These are phyloP conservation scores for Portunus trituberculatus DNA, from an alignment of 1,140 invertebrate genomes.

Conservation along the genomic window DNA sequence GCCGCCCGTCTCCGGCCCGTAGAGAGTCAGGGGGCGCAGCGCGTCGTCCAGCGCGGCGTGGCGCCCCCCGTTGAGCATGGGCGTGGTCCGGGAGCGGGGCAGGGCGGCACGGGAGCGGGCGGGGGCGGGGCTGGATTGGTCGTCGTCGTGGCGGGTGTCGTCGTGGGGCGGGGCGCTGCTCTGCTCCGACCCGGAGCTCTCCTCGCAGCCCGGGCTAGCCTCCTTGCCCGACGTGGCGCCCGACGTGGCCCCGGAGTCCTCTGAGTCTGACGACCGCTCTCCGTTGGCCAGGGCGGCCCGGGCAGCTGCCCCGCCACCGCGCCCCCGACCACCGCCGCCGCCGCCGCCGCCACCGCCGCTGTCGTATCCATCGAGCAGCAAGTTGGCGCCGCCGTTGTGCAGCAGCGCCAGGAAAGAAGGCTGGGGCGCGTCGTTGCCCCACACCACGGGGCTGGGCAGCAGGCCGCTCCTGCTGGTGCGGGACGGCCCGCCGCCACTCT, in stretches of 20 bases:
- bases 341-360: conserved; percentile 31
- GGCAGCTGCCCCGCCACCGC: not conserved
- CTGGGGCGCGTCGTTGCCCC: conserved; percentile 56
- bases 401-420: conserved; percentile 63
- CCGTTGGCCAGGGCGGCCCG: conserved; percentile 58
- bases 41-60: conserved; percentile 68
- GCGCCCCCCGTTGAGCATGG: conserved; percentile 73
- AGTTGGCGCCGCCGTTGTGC: conserved; percentile 69
- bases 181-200: conserved; percentile 76
- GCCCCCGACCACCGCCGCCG: conserved; percentile 33
- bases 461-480: conserved; percentile 77
- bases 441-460: conserved; percentile 76
- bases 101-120: conserved; percentile 43
- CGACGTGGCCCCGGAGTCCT: conserved; percentile 74
- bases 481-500: conserved; percentile 48
- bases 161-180: conserved; percentile 70
- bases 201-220: conserved; percentile 76
- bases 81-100: conserved; percentile 73
- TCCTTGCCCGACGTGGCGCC: conserved; percentile 77
- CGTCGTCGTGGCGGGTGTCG: conserved; percentile 62
- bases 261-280: conserved; percentile 76
- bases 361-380: conserved; percentile 64
- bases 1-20: conserved; percentile 60
- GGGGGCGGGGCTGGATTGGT: conserved; percentile 31
- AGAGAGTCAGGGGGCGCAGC: conserved; percentile 72